A percentile compares a stretch with the other conserved stretches of the same genome.
Evolutionary conservation across 2,888 invertebrate genomes (phyloP).

Genomic region (Sminthurinus aureus): DNA sequence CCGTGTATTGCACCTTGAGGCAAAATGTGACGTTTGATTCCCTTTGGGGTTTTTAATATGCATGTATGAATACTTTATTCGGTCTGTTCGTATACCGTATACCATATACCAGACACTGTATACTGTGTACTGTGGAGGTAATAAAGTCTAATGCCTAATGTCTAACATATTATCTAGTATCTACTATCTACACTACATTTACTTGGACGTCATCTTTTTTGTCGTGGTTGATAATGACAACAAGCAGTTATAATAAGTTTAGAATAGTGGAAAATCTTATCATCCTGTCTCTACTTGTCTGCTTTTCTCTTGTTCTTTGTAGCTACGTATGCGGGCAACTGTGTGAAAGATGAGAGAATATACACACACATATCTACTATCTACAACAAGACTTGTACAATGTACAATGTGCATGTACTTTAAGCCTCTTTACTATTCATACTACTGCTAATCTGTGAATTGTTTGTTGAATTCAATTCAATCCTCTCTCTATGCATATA

Average conservation of each 20-base stretch:
- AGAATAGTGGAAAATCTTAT: neutral
- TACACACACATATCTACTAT: neutral
- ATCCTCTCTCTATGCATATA: no score
- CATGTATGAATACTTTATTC: neutral
- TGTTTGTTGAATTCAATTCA: conserved; percentile 33
- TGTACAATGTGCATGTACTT: no score
- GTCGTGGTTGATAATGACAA: no score
- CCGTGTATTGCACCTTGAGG: conserved; percentile 8
- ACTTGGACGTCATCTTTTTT: no score
- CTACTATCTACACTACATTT: no score
- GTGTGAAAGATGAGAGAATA: neutral
- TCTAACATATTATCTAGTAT: no score
- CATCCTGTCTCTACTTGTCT: neutral
- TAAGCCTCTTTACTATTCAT: neutral
- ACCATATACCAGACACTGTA: neutral
- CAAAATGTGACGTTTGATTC: neutral
- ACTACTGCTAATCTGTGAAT: conserved; percentile 26
- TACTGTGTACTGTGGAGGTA: no score
- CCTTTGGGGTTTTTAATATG: neutral
- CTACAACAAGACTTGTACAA: no score
- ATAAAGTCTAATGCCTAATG: no score
- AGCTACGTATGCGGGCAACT: neutral
- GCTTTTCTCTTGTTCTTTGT: neutral
- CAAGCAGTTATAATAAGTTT: neutral
- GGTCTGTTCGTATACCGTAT: neutral